Base-by-base conservation (phyloP, 2,113 vertebrate species). In the Sula dactylatra region DNA sequence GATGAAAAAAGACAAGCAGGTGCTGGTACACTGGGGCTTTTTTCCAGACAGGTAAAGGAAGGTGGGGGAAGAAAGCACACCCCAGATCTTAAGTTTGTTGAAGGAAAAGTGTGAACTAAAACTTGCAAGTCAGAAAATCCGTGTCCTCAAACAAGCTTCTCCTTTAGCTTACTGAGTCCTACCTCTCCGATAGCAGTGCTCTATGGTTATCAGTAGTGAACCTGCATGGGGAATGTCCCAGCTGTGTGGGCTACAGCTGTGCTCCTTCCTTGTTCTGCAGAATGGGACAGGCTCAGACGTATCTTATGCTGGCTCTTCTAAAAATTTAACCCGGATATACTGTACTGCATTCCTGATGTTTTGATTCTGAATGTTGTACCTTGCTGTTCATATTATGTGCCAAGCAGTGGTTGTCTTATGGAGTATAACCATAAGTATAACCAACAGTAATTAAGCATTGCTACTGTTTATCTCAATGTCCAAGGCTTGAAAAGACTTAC, bases 1-100 rank as follows among this genome's bases (percentile, higher is more conserved):
- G 87, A 98, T 99, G 98, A 99, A 98, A 64, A 99, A 99, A 90
- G 99, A 99, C 91, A 99, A 99, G 95, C 99, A 99, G 97, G 98
- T 99, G 95, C 97, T 99, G 90, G 99, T 99, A 4, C 99, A 99
- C 44, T 99, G 99, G 99, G 99, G 99, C 10, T 98, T 98, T 82
- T 99, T 98, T 89, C 99, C 98, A 24, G 98, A 99, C 98, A 99
- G 98, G 98, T 99, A 98, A 98, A 32, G 34, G 50, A 54, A 3
- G 7, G 14, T 44, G 27, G 25, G 32, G 74, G 55, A 12, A 6
- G 32, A 17, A 42, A 14, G 10, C 16, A 31, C 27, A 25, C 32
- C 44, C 16, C 5, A 9, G 31, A 27, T 55, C 16, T 34, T 15
- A 38, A 24, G 9, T 40, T 81, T 55, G 20, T 59, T 47, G 13